phyloP scores from a whole-genome alignment of 2,888 invertebrate species.

The Drosophila anomelani region DNA sequence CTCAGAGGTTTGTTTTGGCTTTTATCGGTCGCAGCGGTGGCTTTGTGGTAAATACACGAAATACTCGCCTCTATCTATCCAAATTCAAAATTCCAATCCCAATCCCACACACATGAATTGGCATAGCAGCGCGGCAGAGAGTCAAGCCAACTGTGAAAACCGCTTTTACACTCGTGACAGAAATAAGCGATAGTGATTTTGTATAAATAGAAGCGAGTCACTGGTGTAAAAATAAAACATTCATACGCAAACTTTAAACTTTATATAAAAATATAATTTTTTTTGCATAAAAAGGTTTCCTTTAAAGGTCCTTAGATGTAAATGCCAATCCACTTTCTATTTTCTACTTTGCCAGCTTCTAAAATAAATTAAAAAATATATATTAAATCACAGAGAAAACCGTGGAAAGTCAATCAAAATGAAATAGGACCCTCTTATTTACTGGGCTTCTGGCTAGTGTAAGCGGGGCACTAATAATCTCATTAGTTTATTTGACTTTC shows the following conservation, averaged over 20 bases:
- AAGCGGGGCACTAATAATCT: conserved; percentile 8
- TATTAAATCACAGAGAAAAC: background rate
- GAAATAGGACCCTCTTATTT: background rate
- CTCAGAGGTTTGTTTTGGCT: conserved; percentile 75
- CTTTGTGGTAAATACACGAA: conserved; percentile 71
- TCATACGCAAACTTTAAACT: background rate
- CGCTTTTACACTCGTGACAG: conserved; percentile 37
- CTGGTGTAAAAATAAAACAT: conserved; percentile 5
- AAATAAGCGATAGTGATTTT: conserved; percentile 24
- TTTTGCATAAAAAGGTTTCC: background rate
- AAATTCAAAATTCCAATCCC: conserved; percentile 42
- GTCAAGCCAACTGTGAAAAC: conserved; percentile 38
- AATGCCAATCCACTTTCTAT: background rate
- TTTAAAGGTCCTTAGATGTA: background rate
- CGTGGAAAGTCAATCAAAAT: background rate
- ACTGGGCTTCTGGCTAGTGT: background rate
- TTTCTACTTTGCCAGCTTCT: background rate
- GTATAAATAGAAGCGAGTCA: conserved; percentile 21
- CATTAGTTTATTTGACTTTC: conserved; percentile 38
- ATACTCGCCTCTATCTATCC: conserved; percentile 48
- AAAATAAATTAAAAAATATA: background rate
- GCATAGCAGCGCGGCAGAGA: conserved; percentile 30
- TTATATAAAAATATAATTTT: background rate
- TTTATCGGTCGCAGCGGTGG: conserved; percentile 70
- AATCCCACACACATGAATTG: conserved; percentile 38